Conservation (phyloP, 2,113 vertebrate genomes). For the Coturnix japonica region DNA sequence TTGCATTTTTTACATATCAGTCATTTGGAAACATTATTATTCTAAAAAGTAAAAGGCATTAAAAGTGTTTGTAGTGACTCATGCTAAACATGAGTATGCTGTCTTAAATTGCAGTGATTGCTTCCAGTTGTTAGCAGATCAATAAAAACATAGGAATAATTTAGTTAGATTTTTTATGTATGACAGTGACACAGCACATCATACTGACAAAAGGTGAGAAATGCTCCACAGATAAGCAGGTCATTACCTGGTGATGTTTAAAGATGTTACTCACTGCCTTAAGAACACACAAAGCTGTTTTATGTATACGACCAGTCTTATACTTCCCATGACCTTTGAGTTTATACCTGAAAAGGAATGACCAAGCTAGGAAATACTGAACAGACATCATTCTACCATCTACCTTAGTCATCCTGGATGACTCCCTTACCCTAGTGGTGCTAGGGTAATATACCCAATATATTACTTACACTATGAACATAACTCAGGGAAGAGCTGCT, state of each 20-base stretch:
- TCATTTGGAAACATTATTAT: slow-evolving; percentile 77
- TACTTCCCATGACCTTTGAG: not conserved
- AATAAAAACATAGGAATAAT: not conserved
- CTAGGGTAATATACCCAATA: not conserved
- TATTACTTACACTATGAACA: not conserved
- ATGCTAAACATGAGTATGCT: not conserved
- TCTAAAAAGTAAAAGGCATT: slow-evolving; percentile 69
- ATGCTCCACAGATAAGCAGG: not conserved
- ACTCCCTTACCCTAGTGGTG: not conserved
- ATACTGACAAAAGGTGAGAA: not conserved
- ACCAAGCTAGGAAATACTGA: not conserved
- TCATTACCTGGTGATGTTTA: not conserved
- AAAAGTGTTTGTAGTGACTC: not conserved
- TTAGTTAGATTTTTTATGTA: not conserved
- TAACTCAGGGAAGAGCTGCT: not conserved
- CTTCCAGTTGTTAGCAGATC: not conserved
- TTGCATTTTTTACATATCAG: slow-evolving; percentile 76
- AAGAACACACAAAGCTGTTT: not conserved
- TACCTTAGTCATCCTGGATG: not conserved
- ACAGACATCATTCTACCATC: not conserved
- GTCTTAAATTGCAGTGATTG: not conserved
- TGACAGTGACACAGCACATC: not conserved
- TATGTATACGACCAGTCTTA: not conserved
- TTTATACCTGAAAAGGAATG: not conserved
- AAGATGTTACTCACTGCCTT: not conserved